Evolutionary conservation across 2,113 vertebrate genomes (phyloP).

Genomic region (Actenoides lindsayi): DNA sequence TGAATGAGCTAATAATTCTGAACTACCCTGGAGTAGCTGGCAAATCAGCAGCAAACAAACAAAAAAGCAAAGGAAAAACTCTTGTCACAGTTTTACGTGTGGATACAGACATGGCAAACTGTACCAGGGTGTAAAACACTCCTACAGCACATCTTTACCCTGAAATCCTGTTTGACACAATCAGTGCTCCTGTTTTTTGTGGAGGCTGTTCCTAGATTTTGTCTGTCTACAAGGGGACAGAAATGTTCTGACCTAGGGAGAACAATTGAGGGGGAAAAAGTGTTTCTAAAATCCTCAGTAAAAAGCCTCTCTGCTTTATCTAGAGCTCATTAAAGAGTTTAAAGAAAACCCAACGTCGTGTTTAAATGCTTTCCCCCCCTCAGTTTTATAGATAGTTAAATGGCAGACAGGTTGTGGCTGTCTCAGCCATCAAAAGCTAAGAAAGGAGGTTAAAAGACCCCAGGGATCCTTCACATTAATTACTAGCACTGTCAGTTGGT

Average conservation of each 20-base stretch:
- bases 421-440: conserved; percentile 50
- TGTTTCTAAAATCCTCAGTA: conserved; percentile 16
- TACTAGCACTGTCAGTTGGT: conserved; percentile 51
- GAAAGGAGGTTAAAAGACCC: conserved; percentile 64
- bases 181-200: conserved; percentile 8
- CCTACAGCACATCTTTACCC: background rate
- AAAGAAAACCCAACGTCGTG: conserved; percentile 14
- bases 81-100: background rate
- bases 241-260: conserved; percentile 2
- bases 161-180: background rate
- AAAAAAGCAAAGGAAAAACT: background rate
- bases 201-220: conserved; percentile 36
- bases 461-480: conserved; percentile 53
- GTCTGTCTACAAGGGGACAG: background rate
- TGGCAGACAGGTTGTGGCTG: conserved; percentile 49
- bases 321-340: conserved; percentile 61
- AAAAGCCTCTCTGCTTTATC: conserved; percentile 42
- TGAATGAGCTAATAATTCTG: background rate
- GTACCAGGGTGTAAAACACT: background rate
- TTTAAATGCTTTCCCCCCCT: conserved; percentile 13
- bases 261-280: background rate
- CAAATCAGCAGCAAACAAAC: background rate
- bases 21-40: background rate
- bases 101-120: background rate
- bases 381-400: conserved; percentile 54